Conservation (phyloP, 2,113 vertebrate genomes). For the Noturus placidus region DNA sequence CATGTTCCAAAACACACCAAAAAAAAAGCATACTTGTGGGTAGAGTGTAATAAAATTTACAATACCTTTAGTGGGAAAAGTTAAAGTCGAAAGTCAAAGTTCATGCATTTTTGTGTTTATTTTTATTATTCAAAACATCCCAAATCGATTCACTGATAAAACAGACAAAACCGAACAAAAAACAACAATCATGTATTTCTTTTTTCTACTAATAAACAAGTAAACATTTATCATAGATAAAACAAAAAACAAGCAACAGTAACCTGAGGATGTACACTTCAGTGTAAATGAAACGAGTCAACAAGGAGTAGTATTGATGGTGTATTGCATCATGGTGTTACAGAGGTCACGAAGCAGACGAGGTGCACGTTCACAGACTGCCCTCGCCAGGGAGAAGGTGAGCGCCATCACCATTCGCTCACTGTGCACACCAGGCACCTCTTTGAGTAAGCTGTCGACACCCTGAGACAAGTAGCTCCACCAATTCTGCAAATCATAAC, state of each 20-base stretch:
- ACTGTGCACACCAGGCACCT: constrained; percentile 56
- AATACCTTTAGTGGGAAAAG: neutral
- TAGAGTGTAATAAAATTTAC: neutral
- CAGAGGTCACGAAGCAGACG: constrained; percentile 72
- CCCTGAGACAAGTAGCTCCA: constrained; percentile 53
- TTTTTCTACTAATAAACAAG: neutral
- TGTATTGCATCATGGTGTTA: constrained; percentile 63
- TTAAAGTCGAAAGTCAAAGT: neutral
- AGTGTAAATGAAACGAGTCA: neutral
- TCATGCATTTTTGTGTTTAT: neutral
- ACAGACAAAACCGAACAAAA: neutral
- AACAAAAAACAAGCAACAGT: neutral
- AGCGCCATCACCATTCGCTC: constrained; percentile 77
- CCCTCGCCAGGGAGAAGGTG: constrained; percentile 79
- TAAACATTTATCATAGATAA: neutral
- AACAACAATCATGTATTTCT: neutral
- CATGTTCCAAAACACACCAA: neutral
- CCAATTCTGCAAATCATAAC: constrained; percentile 65
- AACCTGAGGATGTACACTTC: no score
- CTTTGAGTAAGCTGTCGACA: constrained; percentile 60
- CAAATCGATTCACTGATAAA: neutral
- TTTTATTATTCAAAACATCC: neutral
- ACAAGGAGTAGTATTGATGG: constrained; percentile 38
- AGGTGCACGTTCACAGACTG: constrained; percentile 71
- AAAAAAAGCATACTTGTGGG: neutral